Evolutionary conservation across 2,888 invertebrate species (phyloP), one percentile per base, ranked within the genome.

Genomic region (Eupithecia tripunctaria): DNA sequence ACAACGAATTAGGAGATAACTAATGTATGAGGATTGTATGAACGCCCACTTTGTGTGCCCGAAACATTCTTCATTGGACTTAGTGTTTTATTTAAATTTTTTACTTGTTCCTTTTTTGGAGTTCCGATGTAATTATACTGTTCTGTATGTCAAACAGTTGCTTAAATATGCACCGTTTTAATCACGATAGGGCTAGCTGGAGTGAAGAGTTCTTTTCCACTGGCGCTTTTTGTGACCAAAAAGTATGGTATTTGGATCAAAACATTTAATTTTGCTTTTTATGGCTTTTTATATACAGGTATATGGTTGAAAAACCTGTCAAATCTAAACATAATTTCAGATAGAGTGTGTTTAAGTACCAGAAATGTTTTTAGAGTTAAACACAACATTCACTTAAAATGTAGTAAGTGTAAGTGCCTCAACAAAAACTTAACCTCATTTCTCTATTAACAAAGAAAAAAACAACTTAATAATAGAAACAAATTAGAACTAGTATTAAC

Each of bases 1-100:
- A 91, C 92, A 93, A 93, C 91, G 91, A 91, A 94, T 94, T 93
- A 93, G 91, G 90, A 84, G 87, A 92, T 94, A 89, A 94, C 88
- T 85, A 93, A 94, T 94, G 93, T 88, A 94, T 90, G 91, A 87
- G 90, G 56, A 25, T 25, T 56, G 21, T 56, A 56, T 5, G 56
- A 76, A 85, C 93, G 93, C 94, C 94, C 88, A 82, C 80, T 85
- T 85, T 87, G 88, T 87, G 88, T 89, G 88, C 84, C 85, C 84
- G 81, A 78, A 84, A 88, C 88, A 86, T 91, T 90, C 89, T 92
- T 91, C 91, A 89, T 93, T 93, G 92, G 91, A 89, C 89, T 91
- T 88, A 75, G 80, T 82, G 84, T 85, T 87, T 84, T 84, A 80
- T 83, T 83, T 81, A 72, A 81, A 83, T 82, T 82, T 83, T 74